Conservation (phyloP, 2,888 invertebrate species). For the Plebejus melissa region DNA sequence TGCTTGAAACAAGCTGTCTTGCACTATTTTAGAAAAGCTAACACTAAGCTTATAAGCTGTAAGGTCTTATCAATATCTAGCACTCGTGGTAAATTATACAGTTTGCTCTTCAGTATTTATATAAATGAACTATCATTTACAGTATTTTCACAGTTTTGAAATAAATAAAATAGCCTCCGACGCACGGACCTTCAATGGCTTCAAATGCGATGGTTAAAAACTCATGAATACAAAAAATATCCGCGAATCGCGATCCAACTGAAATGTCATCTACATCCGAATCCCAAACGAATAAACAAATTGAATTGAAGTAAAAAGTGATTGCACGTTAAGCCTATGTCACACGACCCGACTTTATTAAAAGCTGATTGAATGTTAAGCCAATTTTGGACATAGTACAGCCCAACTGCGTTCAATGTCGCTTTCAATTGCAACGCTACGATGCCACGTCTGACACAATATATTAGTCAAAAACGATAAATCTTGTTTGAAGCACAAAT, state of each 20-base stretch:
- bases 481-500: neutral
- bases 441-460: neutral
- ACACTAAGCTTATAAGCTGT: no score
- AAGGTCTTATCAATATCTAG: no score
- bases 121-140: neutral
- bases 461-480: neutral
- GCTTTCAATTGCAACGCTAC: neutral
- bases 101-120: no score
- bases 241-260: constrained; percentile 7
- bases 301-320: constrained; percentile 25
- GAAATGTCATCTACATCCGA: constrained; percentile 11
- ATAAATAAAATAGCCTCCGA: neutral
- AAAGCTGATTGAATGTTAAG: neutral
- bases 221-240: neutral
- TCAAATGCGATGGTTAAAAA: neutral
- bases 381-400: neutral
- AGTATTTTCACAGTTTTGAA: neutral
- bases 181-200: neutral
- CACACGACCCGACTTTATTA: neutral
- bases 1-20: no score
- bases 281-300: constrained; percentile 22
- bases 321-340: constrained; percentile 17
- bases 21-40: no score
- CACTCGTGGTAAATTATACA: no score
- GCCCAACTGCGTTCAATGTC: neutral